phyloP scores from a whole-genome alignment of 2,888 invertebrate species.

The Cerastoderma edule region DNA sequence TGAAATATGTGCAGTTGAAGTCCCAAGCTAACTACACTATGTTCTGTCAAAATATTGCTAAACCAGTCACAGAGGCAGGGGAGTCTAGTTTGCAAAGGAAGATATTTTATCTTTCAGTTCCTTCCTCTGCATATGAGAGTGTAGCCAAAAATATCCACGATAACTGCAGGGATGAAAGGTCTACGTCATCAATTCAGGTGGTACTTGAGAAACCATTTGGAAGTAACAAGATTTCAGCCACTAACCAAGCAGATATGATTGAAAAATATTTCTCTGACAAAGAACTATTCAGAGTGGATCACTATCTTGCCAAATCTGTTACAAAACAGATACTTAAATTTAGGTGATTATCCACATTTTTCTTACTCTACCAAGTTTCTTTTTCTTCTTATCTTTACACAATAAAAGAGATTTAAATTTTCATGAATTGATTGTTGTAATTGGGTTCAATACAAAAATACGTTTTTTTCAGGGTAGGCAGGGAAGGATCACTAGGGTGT shows the following conservation, averaged over 20 bases:
- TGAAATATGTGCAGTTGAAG: slow-evolving; percentile 74
- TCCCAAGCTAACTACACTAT: slow-evolving; percentile 69
- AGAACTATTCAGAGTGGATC: slow-evolving; percentile 99
- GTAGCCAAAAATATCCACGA: slow-evolving; percentile 61
- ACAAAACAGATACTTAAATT: slow-evolving; percentile 80
- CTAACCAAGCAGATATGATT: slow-evolving; percentile 91
- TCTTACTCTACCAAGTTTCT: too few relatives aligned
- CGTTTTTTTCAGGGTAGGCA: too few relatives aligned
- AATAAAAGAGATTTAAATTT: too few relatives aligned
- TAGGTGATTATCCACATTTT: slow-evolving; percentile 80
- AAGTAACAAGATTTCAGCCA: slow-evolving; percentile 92
- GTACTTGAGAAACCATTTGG: slow-evolving; percentile 99
- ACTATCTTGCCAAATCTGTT: slow-evolving; percentile 92
- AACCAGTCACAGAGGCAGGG: not conserved
- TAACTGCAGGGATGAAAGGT: slow-evolving; percentile 55
- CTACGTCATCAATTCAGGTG: slow-evolving; percentile 88
- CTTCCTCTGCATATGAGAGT: slow-evolving; percentile 74
- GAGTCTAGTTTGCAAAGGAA: slow-evolving; percentile 55
- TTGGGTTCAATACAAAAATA: too few relatives aligned
- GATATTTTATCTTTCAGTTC: slow-evolving; percentile 80
- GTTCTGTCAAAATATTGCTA: slow-evolving; percentile 58
- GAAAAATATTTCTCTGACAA: slow-evolving; percentile 89
- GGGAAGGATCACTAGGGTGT: too few relatives aligned
- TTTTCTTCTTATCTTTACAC: too few relatives aligned
- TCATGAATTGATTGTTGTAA: too few relatives aligned